phyloP scores from a whole-genome alignment of 1,140 invertebrate genomes.

The Zaprionus africanus region DNA sequence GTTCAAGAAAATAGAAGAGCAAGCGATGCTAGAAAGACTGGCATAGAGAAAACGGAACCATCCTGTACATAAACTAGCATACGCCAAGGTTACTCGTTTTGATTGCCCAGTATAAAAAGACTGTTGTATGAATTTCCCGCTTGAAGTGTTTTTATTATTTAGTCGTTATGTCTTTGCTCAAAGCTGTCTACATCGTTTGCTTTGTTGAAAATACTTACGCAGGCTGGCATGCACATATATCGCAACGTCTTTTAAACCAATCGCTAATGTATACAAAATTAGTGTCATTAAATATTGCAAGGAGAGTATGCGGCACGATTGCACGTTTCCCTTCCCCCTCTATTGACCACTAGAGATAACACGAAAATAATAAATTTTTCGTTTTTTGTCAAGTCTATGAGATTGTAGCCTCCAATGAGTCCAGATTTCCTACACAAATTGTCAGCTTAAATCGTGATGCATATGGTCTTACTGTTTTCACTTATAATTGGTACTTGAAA shows the following conservation, averaged over 20 bases:
- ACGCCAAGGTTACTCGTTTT: background rate
- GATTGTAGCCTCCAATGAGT: too few relatives aligned
- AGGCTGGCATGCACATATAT: conserved; percentile 1
- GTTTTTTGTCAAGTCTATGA: too few relatives aligned
- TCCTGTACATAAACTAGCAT: background rate
- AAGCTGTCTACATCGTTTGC: background rate
- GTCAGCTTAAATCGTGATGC: too few relatives aligned
- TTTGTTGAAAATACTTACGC: background rate
- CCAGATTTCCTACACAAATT: too few relatives aligned
- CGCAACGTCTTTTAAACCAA: background rate
- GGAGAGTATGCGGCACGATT: too few relatives aligned
- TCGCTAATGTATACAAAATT: conserved; percentile 11
- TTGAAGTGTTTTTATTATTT: conserved; percentile 3
- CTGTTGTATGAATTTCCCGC: conserved; percentile 6
- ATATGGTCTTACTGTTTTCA: too few relatives aligned
- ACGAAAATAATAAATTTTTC: too few relatives aligned
- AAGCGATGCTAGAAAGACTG: background rate
- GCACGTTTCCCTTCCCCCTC: too few relatives aligned
- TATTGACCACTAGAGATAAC: too few relatives aligned
- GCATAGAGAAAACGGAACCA: background rate
- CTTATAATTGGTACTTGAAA: too few relatives aligned
- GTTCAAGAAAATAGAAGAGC: conserved; percentile 19
- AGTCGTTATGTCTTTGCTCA: background rate
- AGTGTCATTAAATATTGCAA: background rate
- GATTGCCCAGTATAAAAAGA: conserved; percentile 24